Percentiles rank a stretch among this genome's conserved stretches.
phyloP scores from a whole-genome alignment of 2,113 vertebrate species.

The Otocyon megalotis region DNA sequence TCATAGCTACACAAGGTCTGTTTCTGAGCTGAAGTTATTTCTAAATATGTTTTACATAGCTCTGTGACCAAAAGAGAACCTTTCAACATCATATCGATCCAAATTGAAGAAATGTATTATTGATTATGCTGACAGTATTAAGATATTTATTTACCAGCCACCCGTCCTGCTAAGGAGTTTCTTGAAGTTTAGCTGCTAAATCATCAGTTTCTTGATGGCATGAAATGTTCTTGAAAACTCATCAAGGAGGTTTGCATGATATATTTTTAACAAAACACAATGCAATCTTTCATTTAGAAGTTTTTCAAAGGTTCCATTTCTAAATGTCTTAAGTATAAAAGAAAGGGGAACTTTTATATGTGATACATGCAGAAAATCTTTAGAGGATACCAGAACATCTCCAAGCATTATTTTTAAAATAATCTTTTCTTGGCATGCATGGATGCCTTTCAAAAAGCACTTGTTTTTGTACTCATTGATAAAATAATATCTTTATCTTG shows the following conservation, averaged over 20 bases:
- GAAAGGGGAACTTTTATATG: neutral
- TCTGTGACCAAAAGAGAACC: neutral
- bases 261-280: neutral
- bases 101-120: neutral
- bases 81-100: neutral
- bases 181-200: neutral
- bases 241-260: neutral
- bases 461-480: neutral
- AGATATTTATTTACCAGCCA: slow-evolving; percentile 19
- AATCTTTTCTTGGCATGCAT: neutral
- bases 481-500: neutral
- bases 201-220: neutral
- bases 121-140: neutral
- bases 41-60: neutral
- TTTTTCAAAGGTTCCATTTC: neutral
- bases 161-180: neutral
- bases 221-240: slow-evolving; percentile 52
- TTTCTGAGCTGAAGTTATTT: slow-evolving; percentile 49
- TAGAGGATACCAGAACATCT: neutral
- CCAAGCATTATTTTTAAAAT: neutral
- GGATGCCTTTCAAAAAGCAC: neutral
- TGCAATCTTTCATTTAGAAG: neutral
- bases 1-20: neutral
- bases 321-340: neutral
- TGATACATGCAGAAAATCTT: neutral